These are phyloP conservation scores for Eupeodes latifasciatus DNA, from an alignment of 2,888 invertebrate genomes.

Conservation along the genomic window DNA sequence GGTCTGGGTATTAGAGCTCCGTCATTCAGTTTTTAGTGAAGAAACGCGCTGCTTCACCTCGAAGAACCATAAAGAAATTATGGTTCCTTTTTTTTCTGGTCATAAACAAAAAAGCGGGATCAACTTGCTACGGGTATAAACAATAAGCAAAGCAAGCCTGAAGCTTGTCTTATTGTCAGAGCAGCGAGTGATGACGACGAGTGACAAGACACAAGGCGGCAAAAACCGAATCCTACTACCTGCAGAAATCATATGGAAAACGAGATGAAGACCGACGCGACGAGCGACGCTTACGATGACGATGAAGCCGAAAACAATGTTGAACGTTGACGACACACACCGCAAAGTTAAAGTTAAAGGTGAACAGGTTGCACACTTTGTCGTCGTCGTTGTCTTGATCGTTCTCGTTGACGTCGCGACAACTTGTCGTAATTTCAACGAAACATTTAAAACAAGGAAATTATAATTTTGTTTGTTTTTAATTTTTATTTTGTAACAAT, in stretches of 20 bases:
- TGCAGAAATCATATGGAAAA: slow-evolving; percentile 33
- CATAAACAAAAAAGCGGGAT: slow-evolving; percentile 54
- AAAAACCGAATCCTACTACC: slow-evolving; percentile 49
- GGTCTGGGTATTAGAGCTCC: slow-evolving; percentile 7
- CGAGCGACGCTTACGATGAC: too few relatives aligned
- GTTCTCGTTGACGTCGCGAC: slow-evolving; percentile 18
- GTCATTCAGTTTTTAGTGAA: not conserved
- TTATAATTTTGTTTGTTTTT: slow-evolving; percentile 37
- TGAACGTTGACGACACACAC: slow-evolving; percentile 52
- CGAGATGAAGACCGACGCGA: too few relatives aligned
- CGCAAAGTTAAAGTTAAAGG: slow-evolving; percentile 65
- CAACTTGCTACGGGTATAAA: slow-evolving; percentile 52
- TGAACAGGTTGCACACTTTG: slow-evolving; percentile 75
- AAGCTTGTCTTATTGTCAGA: slow-evolving; percentile 50
- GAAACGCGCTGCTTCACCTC: slow-evolving; percentile 23
- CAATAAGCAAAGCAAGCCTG: slow-evolving; percentile 22
- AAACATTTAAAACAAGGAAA: slow-evolving; percentile 65
- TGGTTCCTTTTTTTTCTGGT: slow-evolving; percentile 58
- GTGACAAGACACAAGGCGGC: slow-evolving; percentile 18
- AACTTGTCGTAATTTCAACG: slow-evolving; percentile 58
- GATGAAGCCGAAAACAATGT: too few relatives aligned
- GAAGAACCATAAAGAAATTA: slow-evolving; percentile 41
- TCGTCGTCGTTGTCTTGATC: slow-evolving; percentile 36
- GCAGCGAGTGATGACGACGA: not conserved
- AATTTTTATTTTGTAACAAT: slow-evolving; percentile 60